Evolutionary conservation across 1,140 invertebrate genomes (phyloP).

Genomic region (Bombus waltoni): DNA sequence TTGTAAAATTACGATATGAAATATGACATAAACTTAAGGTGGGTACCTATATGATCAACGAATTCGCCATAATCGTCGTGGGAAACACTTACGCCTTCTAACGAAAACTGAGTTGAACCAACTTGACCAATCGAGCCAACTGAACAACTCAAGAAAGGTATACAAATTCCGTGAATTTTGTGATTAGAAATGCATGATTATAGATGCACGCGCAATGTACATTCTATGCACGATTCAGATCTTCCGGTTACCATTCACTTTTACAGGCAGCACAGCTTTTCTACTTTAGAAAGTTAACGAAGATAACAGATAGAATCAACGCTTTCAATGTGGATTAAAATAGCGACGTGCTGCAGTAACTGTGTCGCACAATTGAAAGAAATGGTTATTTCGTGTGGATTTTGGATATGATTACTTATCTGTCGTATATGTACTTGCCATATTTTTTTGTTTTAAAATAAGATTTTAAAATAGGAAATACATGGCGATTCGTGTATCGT

Average conservation of each 20-base stretch:
- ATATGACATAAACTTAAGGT: slow-evolving; percentile 83
- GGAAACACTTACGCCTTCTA: not conserved
- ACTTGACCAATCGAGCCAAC: no score
- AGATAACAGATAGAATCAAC: not conserved
- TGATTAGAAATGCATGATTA: not conserved
- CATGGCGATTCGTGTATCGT: no score
- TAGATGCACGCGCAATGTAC: not conserved
- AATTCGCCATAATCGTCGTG: slow-evolving; percentile 7
- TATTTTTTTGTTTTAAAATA: no score
- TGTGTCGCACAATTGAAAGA: no score
- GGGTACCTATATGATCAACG: slow-evolving; percentile 81
- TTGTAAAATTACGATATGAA: slow-evolving; percentile 82
- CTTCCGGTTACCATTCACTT: not conserved
- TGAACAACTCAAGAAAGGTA: no score
- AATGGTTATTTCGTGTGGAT: no score
- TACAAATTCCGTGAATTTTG: not conserved
- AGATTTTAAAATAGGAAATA: no score
- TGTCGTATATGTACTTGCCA: no score
- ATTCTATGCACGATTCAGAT: not conserved
- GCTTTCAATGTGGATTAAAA: no score
- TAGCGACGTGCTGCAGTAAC: no score
- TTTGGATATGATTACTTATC: no score
- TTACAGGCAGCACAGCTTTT: not conserved
- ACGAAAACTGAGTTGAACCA: no score
- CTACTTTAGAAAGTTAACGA: not conserved